Evolutionary conservation across 2,113 vertebrate genomes (phyloP), one percentile per base, ranked within the genome.

Genomic region (Cyanoramphus novaezelandiae): DNA sequence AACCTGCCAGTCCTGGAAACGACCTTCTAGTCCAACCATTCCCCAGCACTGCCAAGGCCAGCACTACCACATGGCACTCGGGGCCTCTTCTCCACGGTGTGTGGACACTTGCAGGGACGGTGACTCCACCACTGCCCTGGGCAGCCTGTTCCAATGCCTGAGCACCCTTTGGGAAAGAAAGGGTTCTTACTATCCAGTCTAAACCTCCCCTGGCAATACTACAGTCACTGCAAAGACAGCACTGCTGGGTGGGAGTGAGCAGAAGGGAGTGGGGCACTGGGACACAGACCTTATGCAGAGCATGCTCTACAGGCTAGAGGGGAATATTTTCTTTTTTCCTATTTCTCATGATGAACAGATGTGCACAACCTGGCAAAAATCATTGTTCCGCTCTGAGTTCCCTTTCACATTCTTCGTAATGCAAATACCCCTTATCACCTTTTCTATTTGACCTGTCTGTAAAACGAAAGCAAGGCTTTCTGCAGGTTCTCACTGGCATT

Each of bases 401-500:
- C 33, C 60, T 90, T 82, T 86, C 49, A 33, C 25, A 63, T 44
- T 64, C n/a, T 65, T 88, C 70, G 65, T 65, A 69, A 77, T 39
- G 53, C 44, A 86, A 80, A 88, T 28, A 69, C 25, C 35, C 4
- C 9, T 72, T 55, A 55, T 3, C 19, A 33, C 21, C 37, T 88
- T 63, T 80, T 49, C 75, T 64, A 10, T 60, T 18, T 82, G n/a
- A 4, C 12, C 5, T 23, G 13, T 25, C 67, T 65, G 13, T 74
- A 59, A 80, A 83, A 82, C 18, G 31, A 81, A 92, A 91, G 69
- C 28, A 92, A 81, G 12, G 17, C 25, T 78, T 96, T 81, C 67
- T 59, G 37, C 17, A 74, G 24, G 28, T 57, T 92, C 57, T 47
- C 12, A 2, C 18, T 74, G 21, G 53, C 27, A 9, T 52, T 76